Base-by-base conservation (phyloP, 1,140 invertebrate species). In the Tetramorium alpestre region DNA sequence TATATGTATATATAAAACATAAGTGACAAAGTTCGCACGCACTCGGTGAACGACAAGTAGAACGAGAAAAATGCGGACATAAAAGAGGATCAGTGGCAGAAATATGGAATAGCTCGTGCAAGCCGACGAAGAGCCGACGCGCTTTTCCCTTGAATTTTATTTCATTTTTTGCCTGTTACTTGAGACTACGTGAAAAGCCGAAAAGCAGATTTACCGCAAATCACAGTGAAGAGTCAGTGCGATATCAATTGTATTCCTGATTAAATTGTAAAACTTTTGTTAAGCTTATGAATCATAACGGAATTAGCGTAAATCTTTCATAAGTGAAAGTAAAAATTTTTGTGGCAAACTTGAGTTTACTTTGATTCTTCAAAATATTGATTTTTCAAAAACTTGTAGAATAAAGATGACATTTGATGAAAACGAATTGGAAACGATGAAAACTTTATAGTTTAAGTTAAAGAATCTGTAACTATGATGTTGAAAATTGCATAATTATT, bases 41-140 rank as follows among this genome's bases (percentile, higher is more conserved):
- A 69, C 22, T 70, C 49, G 38, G 38, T 10, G 65, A 82, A 72
- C 38, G 78, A n/a, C 13, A 22, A 70, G 22, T 72, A 72, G 51
- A 13, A 72, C 16, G 65, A 47, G 67, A 18, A 73, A 72, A 58
- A 81, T 44, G 49, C 49, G n/a, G 16, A 41, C 33, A 25, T 72
- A 72, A 33, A 33, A 72, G 65, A 82, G 38, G 51, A 82, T 82
- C 51, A 82, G 64, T 81, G 49, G 3, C 38, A 82, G 67, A 72
- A 82, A 82, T 73, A 82, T 82, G 51, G 38, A 82, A 72, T 58
- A 38, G 11, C 25, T 72, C 38, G 49, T 13, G 8, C 65, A 44
- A 49, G 64, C 49, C 28, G 13, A 4, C 22, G 47, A n/a, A 67
- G 33, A 33, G 22, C 33, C 16, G 49, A 69, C 64, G 13, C 51